A percentile compares a stretch with the other conserved stretches of the same genome.
Conservation (phyloP, 1,140 invertebrate species). For the Drosophila kikkawai region DNA sequence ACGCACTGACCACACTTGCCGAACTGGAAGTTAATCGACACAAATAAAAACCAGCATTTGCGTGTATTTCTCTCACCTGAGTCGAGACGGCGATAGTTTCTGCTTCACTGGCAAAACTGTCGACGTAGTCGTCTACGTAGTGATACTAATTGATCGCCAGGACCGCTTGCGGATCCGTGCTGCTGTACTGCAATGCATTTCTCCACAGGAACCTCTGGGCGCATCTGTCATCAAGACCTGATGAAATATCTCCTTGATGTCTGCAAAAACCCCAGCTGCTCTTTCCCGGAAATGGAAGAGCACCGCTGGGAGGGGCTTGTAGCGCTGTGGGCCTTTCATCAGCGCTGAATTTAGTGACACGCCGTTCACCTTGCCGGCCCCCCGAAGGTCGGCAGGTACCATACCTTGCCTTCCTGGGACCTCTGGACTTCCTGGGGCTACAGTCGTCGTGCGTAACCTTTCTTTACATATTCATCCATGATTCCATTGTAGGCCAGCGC, state of each 20-base stretch:
- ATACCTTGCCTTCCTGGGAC: background rate
- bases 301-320: background rate
- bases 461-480: no score
- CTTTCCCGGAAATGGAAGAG: background rate
- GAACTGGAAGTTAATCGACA: background rate
- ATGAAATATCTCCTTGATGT: background rate
- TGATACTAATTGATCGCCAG: background rate
- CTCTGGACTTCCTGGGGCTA: background rate
- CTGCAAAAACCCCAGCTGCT: slow-evolving; percentile 1
- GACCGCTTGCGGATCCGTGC: background rate
- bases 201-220: background rate
- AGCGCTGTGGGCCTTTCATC: background rate
- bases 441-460: no score
- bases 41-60: no score
- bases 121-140: background rate
- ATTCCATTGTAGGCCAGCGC: no score
- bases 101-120: background rate
- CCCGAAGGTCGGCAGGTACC: background rate
- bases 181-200: background rate
- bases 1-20: no score
- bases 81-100: background rate
- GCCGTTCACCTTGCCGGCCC: background rate
- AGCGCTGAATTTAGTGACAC: background rate
- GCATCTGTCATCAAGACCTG: background rate
- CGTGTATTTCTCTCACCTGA: no score